A percentile compares a stretch with the other conserved stretches of the same genome.
phyloP scores from a whole-genome alignment of 2,888 invertebrate species.

The Eurytoma californica region DNA sequence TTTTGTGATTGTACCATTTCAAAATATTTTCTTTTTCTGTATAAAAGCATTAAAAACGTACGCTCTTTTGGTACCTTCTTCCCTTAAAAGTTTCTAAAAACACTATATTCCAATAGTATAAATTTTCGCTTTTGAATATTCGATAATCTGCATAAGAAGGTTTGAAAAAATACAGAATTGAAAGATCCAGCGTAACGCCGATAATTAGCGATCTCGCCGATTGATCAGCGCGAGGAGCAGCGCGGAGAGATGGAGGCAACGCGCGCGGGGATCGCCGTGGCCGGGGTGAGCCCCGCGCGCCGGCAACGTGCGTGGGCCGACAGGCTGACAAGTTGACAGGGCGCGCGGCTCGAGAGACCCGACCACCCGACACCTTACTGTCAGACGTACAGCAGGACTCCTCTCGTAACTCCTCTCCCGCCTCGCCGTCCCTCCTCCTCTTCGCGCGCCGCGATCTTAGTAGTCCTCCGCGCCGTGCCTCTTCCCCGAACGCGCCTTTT shows the following conservation, averaged over 20 bases:
- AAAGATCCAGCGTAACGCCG: background rate
- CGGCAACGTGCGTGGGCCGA: conserved; percentile 74
- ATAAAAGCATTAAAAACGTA: too few relatives aligned
- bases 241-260: background rate
- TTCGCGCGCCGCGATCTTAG: conserved; percentile 35
- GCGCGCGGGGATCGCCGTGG: conserved; percentile 32
- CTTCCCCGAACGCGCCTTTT: conserved; percentile 27
- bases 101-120: background rate
- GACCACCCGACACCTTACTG: conserved; percentile 74
- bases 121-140: background rate
- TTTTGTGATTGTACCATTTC: too few relatives aligned
- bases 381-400: conserved; percentile 66
- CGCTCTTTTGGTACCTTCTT: too few relatives aligned
- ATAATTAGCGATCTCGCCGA: conserved; percentile 2
- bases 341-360: conserved; percentile 61
- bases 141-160: too few relatives aligned
- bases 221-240: background rate
- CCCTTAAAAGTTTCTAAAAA: too few relatives aligned
- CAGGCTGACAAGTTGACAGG: conserved; percentile 73
- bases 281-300: conserved; percentile 46
- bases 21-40: too few relatives aligned
- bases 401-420: conserved; percentile 65
- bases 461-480: conserved; percentile 23
- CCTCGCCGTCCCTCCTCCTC: conserved; percentile 39
- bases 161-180: too few relatives aligned